Evolutionary conservation across 2,888 invertebrate genomes (phyloP).

Genomic region (Epistrophe eligans): DNA sequence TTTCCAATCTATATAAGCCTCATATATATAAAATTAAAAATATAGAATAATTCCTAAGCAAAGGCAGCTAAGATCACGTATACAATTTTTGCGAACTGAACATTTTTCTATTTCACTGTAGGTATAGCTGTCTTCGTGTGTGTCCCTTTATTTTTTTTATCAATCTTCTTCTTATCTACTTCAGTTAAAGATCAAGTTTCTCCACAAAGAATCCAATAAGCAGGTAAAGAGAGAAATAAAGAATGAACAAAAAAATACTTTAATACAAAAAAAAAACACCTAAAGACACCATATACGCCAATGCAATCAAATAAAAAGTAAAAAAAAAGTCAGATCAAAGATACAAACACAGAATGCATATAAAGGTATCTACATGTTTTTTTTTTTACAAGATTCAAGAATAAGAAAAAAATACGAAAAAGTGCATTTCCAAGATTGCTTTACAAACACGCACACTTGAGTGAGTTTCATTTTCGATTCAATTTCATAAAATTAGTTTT

Average conservation of each 20-base stretch:
- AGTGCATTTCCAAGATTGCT: conserved; percentile 56
- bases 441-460: conserved; percentile 55
- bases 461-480: conserved; percentile 65
- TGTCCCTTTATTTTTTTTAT: no score
- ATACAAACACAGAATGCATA: neutral
- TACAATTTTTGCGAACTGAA: no score
- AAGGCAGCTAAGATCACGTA: no score
- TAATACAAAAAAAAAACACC: conserved; percentile 2
- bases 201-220: conserved; percentile 9
- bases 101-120: no score
- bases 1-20: no score
- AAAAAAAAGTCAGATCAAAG: conserved; percentile 12
- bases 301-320: conserved; percentile 21
- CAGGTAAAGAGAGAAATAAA: neutral
- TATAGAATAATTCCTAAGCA: no score
- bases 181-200: conserved; percentile 61
- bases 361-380: neutral
- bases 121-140: no score
- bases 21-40: no score
- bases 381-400: neutral
- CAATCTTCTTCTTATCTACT: neutral
- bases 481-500: conserved; percentile 65
- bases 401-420: conserved; percentile 10
- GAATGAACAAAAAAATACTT: neutral
- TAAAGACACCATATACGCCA: neutral